A percentile compares a stretch with the other conserved stretches of the same genome.
Evolutionary conservation across 2,888 invertebrate species (phyloP).

Genomic region (Epinotia bilunana): DNA sequence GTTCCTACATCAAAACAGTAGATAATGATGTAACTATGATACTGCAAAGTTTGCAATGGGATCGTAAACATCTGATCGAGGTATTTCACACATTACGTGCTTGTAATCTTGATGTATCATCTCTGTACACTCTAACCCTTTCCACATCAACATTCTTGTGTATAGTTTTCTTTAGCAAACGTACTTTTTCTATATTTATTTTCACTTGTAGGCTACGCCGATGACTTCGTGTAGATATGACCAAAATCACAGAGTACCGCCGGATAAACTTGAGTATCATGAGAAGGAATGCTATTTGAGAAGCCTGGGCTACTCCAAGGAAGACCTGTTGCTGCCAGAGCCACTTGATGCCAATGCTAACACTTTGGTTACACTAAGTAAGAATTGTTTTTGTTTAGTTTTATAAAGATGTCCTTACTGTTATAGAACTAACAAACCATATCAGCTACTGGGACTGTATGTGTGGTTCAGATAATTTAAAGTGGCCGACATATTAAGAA

Average conservation of each 20-base stretch:
- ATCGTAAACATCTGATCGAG: conserved; percentile 63
- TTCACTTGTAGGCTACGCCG: conserved; percentile 56
- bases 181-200: conserved; percentile 12
- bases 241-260: conserved; percentile 61
- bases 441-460: too few species aligned
- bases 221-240: conserved; percentile 63
- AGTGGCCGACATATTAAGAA: too few species aligned
- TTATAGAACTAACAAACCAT: too few species aligned
- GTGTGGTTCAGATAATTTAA: too few species aligned
- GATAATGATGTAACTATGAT: conserved; percentile 72
- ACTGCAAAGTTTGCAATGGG: conserved; percentile 75
- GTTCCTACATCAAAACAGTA: conserved; percentile 58
- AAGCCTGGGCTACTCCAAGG: conserved; percentile 60
- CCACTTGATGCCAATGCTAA: conserved; percentile 56
- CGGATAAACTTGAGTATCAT: conserved; percentile 57
- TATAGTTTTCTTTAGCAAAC: background rate
- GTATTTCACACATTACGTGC: conserved; percentile 53
- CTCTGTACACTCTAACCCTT: background rate
- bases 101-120: background rate
- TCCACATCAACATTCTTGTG: too few species aligned
- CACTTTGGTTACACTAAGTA: conserved; percentile 70
- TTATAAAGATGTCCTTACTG: background rate
- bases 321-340: conserved; percentile 67
- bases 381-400: conserved; percentile 44
- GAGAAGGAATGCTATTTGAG: conserved; percentile 62